These are phyloP conservation scores for Sitobion miscanthi DNA, from an alignment of 1,140 invertebrate species.

Conservation along the genomic window DNA sequence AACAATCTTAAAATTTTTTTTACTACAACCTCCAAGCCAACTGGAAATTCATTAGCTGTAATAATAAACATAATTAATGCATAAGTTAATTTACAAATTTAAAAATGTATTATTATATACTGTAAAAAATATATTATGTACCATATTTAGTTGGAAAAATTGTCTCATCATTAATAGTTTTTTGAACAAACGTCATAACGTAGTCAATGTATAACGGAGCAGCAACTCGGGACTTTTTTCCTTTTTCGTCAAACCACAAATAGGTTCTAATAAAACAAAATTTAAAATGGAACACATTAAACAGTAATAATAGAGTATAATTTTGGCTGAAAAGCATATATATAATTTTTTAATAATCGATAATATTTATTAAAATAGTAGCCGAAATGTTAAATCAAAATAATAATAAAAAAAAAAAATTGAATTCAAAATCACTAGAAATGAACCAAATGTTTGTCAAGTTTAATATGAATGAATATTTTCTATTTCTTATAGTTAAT, in stretches of 20 bases:
- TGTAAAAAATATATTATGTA: slow-evolving; percentile 64
- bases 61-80: slow-evolving; percentile 60
- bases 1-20: slow-evolving; percentile 94
- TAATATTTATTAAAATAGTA: too few species aligned
- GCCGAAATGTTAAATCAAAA: too few species aligned
- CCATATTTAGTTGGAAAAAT: slow-evolving; percentile 99
- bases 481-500: too few species aligned
- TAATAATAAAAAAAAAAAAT: too few species aligned
- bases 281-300: not conserved
- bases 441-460: too few species aligned
- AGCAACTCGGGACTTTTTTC: slow-evolving; percentile 94
- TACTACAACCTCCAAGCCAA: slow-evolving; percentile 91
- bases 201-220: slow-evolving; percentile 98
- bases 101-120: not conserved
- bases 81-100: not conserved
- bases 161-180: slow-evolving; percentile 94
- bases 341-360: not conserved
- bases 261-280: slow-evolving; percentile 75
- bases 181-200: slow-evolving; percentile 97
- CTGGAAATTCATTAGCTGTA: slow-evolving; percentile 93
- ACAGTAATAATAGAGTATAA: not conserved
- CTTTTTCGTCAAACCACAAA: slow-evolving; percentile 98
- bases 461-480: too few species aligned
- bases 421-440: too few species aligned
- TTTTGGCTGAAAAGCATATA: not conserved